Evolutionary conservation across 2,888 invertebrate species (phyloP), one percentile per base, ranked within the genome.

Genomic region (Hyles lineata): DNA sequence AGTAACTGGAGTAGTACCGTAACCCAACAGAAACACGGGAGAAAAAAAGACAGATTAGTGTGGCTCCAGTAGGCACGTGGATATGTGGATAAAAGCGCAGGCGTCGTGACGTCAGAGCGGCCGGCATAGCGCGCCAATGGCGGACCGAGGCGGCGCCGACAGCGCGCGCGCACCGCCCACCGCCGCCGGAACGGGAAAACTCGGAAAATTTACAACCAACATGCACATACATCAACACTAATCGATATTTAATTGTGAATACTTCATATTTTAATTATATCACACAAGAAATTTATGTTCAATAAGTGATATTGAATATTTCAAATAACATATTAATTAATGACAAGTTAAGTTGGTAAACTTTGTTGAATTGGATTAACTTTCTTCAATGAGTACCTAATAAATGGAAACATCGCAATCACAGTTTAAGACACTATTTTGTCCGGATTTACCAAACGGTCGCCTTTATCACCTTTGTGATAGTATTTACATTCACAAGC

Each of bases 81-180:
- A 88, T 89, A 86, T 83, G 83, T 74, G 85, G 88, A 88, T 89
- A 89, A 86, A 67, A 78, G 79, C 80, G 87, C 87, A 84, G 83
- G 86, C 87, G 88, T 83, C 76, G 82, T 93, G 93, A 94, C 93
- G 94, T 94, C 92, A 93, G 84, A 91, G 89, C 86, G 94, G 92
- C 82, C 92, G 85, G 89, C 84, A 72, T 75, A 77, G 83, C 76
- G 87, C 84, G 82, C 94, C 93, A 92, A 93, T 93, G 81, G 88
- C 87, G 83, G 75, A 70, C 81, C 86, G 85, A 91, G 92, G 91
- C 92, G 93, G 92, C 83, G 87, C 89, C 83, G 78, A 77, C 74
- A 80, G 87, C 88, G 87, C 85, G 67, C 74, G 84, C 87, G 92
- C 86, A 88, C 88, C 93, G 93, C 94, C 93, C 93, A 91, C 91